These are phyloP conservation scores for Anolis apletophallus DNA, from an alignment of 2,797 vertebrate genomes.

Conservation along the genomic window DNA sequence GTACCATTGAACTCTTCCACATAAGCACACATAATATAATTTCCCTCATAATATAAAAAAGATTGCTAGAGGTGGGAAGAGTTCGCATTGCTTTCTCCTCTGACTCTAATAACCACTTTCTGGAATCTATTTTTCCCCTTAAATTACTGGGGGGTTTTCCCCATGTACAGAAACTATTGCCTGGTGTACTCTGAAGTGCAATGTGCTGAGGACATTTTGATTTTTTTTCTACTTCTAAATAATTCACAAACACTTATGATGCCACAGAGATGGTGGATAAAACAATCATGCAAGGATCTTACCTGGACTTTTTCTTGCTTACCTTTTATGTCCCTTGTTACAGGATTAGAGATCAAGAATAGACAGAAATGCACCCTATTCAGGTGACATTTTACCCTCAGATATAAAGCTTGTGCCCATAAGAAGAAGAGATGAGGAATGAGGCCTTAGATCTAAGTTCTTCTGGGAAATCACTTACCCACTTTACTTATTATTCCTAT, in stretches of 20 bases:
- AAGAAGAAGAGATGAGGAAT: too few species aligned
- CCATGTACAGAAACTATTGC: constrained; percentile 22
- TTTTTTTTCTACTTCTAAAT: constrained; percentile 35
- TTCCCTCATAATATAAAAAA: not conserved
- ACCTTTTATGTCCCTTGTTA: not conserved
- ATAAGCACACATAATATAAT: not conserved
- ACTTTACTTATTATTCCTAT: not conserved
- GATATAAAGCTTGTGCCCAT: not conserved
- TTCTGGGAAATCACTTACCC: too few species aligned
- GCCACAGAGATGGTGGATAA: constrained; percentile 23
- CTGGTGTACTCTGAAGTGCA: constrained; percentile 27
- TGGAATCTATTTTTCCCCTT: constrained; percentile 6
- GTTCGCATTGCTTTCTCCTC: too few species aligned
- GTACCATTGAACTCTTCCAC: not conserved
- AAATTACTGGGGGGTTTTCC: not conserved
- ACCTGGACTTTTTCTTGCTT: not conserved
- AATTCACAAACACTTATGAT: constrained; percentile 2
- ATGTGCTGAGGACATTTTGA: not conserved
- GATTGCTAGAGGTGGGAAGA: not conserved
- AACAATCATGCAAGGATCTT: constrained; percentile 37
- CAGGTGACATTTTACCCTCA: not conserved
- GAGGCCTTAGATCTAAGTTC: not conserved
- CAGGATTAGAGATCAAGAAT: not conserved
- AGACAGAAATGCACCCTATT: not conserved
- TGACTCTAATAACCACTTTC: not conserved